These are phyloP conservation scores for Yponomeuta cagnagella DNA, from an alignment of 2,888 invertebrate species.

Conservation along the genomic window DNA sequence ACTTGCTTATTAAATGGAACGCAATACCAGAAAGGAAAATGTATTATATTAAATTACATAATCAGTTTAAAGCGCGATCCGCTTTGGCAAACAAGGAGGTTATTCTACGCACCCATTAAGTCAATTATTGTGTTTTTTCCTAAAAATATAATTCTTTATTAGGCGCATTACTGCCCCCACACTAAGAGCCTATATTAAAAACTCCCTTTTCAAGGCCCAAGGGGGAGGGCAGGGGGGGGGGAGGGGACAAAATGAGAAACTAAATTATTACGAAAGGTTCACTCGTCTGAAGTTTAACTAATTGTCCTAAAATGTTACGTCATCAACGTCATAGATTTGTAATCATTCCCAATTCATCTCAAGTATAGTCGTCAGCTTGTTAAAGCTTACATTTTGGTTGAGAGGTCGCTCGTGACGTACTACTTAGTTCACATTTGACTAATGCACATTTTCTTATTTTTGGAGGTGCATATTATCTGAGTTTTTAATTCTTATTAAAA, in stretches of 20 bases:
- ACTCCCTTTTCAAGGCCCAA: not conserved
- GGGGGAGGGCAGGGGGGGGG: not conserved
- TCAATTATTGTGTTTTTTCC: constrained; percentile 2
- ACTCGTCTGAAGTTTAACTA: no score
- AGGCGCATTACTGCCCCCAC: not conserved
- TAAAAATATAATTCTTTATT: constrained; percentile 2
- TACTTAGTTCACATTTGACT: no score
- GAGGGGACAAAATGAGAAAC: not conserved
- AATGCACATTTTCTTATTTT: no score
- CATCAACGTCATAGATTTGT: no score
- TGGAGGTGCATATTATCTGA: no score
- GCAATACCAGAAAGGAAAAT: not conserved
- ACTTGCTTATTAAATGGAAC: not conserved
- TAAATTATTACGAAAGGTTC: not conserved
- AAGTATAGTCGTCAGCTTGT: no score
- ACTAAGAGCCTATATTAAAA: constrained; percentile 1
- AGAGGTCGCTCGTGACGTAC: no score
- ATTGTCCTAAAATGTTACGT: no score
- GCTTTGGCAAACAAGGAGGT: not conserved
- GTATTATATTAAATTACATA: not conserved
- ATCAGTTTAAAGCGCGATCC: not conserved
- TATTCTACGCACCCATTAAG: not conserved
- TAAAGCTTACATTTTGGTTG: no score
- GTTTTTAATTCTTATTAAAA: no score
- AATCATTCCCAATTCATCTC: no score